Conservation (phyloP, 2,113 vertebrate species). For the Clarias magur region DNA sequence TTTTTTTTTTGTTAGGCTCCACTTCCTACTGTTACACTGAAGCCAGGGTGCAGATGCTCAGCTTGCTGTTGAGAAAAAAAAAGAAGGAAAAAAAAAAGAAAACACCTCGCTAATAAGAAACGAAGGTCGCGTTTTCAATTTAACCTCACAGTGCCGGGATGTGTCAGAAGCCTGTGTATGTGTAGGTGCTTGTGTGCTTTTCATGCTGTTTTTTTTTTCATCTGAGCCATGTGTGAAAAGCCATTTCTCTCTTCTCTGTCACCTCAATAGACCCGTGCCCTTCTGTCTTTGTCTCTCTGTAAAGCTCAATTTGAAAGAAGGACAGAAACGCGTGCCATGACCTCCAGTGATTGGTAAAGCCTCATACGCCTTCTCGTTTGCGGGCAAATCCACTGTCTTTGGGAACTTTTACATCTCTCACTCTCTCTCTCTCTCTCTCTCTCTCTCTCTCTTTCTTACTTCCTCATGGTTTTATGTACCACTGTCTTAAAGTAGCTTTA, state of each 20-base stretch:
- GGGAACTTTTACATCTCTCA: conserved; percentile 16
- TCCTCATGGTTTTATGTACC: neutral
- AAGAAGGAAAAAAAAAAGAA: too few species aligned
- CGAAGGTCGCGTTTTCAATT: conserved; percentile 17
- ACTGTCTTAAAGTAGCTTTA: neutral
- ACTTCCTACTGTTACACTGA: neutral
- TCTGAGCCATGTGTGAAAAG: neutral
- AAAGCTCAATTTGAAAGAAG: conserved; percentile 24
- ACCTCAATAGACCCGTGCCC: conserved; percentile 7
- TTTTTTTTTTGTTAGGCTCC: neutral
- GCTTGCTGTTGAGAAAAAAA: neutral
- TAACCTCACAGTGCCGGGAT: neutral
- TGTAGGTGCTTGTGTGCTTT: neutral
- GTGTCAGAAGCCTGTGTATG: conserved; percentile 5
- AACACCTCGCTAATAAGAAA: neutral
- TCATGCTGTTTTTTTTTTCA: neutral
- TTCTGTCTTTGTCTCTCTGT: conserved; percentile 29
- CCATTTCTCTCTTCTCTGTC: neutral
- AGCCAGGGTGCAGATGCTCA: conserved; percentile 1
- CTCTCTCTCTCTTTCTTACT: neutral
- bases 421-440: too few species aligned
- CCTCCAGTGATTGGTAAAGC: neutral
- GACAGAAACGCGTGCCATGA: neutral
- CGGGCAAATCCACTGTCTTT: neutral
- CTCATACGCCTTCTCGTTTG: neutral